Evolutionary conservation across 2,888 invertebrate species (phyloP).

Genomic region (Seira musarum): DNA sequence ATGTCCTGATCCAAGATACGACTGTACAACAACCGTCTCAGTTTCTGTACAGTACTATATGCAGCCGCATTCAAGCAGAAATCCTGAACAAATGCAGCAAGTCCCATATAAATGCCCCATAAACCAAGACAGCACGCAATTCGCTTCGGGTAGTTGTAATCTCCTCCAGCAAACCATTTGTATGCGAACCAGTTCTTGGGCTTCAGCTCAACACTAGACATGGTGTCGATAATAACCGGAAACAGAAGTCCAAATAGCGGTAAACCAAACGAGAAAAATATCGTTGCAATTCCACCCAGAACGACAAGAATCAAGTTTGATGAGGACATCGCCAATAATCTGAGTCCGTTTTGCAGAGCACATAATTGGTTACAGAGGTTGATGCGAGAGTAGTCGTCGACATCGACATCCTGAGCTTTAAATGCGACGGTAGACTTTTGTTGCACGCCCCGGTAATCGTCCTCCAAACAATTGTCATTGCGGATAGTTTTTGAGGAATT

Average conservation of each 20-base stretch:
- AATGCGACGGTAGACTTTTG: background rate
- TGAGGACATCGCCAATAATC: slow-evolving; percentile 23
- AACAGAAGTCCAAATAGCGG: slow-evolving; percentile 49
- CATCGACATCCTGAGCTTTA: background rate
- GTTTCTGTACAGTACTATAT: slow-evolving; percentile 17
- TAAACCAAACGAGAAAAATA: slow-evolving; percentile 32
- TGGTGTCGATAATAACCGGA: slow-evolving; percentile 32
- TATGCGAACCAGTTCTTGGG: slow-evolving; percentile 30
- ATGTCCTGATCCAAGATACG: slow-evolving; percentile 45
- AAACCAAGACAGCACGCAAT: background rate
- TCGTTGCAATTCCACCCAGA: slow-evolving; percentile 1
- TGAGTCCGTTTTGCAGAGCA: background rate
- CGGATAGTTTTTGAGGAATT: background rate
- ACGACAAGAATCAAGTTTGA: background rate
- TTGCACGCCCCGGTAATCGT: background rate
- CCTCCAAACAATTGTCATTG: background rate
- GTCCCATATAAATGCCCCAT: slow-evolving; percentile 17
- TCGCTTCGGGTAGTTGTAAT: background rate
- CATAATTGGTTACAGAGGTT: too few relatives aligned
- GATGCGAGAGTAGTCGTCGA: background rate
- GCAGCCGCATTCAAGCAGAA: slow-evolving; percentile 27
- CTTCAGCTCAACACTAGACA: background rate
- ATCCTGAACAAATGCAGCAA: slow-evolving; percentile 33
- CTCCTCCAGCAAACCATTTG: background rate
- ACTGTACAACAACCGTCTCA: slow-evolving; percentile 32